Base-by-base conservation (phyloP, 2,888 invertebrate genomes). In the Dioctria rufipes region DNA sequence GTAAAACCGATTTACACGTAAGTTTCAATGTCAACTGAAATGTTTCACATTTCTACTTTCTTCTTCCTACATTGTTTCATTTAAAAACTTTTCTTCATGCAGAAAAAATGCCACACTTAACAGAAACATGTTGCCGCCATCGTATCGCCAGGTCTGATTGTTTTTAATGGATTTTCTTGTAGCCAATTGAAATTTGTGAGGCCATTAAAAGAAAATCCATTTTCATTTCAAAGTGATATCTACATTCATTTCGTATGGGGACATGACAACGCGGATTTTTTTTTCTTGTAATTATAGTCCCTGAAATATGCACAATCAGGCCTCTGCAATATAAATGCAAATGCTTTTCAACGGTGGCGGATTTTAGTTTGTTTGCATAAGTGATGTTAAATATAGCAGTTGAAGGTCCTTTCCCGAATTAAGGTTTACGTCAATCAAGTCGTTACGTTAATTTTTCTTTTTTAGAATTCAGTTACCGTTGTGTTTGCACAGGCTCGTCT, bases 1-100 rank as follows among this genome's bases (percentile, higher is more conserved):
- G 91, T 92, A 37, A 91, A 92, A 58, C 94, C 94, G 49, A 94
- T 94, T 85, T 94, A 94, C 89, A 93, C 93, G 94, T 94, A 88
- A 92, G 92, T 91, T 85, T 42, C 39, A 37, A 66, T 40, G 11
- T 77, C 43, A 39, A 66, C n/a, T 67, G 9, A 8, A 67, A 43
- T 67, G 46, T 67, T 67, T 25, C 5, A 42, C 11, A 67, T 43
- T 42, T 46, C 46, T n/a, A 5, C 11, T 3, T 58, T 58, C 8
- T 3, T 25, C 2, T 25, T n/a, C n/a, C n/a, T n/a, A n/a, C 25
- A 25, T 25, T 25, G 0, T 25, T 25, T 58, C 3, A 3, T 58
- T 3, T 58, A 13, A n/a, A 2, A 58, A 3, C 2, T 2, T 2
- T 1, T 11, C 1, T 5, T 11, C 25, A 11, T 11, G 58, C 58